These are phyloP conservation scores for Tragelaphus oryx DNA, from an alignment of 2,797 vertebrate species.

Conservation along the genomic window DNA sequence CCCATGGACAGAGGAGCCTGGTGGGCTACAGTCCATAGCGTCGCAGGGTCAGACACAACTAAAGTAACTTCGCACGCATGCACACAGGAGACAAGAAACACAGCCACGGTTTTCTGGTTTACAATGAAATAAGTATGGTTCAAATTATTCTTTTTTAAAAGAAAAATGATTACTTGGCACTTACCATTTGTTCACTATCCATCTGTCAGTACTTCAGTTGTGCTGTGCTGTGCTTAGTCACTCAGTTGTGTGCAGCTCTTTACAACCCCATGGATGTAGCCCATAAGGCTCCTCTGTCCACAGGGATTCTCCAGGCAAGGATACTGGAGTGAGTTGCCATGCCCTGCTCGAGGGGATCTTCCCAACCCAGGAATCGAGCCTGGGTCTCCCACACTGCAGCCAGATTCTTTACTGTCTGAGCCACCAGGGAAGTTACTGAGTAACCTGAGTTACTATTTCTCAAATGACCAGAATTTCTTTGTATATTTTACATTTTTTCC, in stretches of 20 bases:
- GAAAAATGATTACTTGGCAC: not conserved
- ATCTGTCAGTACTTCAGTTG: not conserved
- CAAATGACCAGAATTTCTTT: conserved; percentile 39
- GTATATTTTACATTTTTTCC: conserved; percentile 37
- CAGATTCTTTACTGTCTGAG: not conserved
- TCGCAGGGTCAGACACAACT: not conserved
- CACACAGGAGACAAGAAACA: not conserved
- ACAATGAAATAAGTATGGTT: conserved; percentile 2
- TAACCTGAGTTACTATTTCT: conserved; percentile 11
- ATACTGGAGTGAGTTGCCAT: not conserved
- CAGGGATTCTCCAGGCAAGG: not conserved
- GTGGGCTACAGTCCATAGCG: not conserved
- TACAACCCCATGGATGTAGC: not conserved
- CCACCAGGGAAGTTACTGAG: not conserved
- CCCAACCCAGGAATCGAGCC: not conserved
- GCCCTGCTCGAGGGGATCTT: not conserved
- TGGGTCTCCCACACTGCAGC: not conserved
- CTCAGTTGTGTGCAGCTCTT: not conserved
- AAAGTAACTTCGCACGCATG: not conserved
- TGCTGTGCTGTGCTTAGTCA: not conserved
- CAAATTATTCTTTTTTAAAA: not conserved
- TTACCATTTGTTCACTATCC: conserved; percentile 14
- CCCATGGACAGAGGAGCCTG: not conserved
- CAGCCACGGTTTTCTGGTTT: conserved; percentile 25
- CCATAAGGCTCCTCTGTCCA: not conserved